phyloP scores from a whole-genome alignment of 1,140 invertebrate genomes.

The Meloidogyne hapla region DNA sequence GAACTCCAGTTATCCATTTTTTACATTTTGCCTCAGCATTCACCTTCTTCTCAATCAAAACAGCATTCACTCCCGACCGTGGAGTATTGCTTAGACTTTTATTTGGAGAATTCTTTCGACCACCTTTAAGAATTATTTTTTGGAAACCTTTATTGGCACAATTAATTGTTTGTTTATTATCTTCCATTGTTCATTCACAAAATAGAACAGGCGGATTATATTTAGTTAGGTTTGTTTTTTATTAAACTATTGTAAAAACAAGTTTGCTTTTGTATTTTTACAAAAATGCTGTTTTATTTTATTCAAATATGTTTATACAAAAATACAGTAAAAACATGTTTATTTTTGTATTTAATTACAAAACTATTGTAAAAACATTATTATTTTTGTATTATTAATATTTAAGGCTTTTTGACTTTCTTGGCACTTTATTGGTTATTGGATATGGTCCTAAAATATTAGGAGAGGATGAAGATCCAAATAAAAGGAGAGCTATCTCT shows the following conservation, averaged over 20 bases:
- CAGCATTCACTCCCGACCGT: conserved; percentile 3
- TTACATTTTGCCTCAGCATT: conserved; percentile 46
- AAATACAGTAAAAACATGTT: background rate
- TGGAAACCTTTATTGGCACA: conserved; percentile 33
- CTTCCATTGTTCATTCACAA: conserved; percentile 44
- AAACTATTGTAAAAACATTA: background rate
- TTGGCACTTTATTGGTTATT: conserved; percentile 36
- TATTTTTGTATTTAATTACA: background rate
- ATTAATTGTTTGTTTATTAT: conserved; percentile 32
- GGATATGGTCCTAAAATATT: conserved; percentile 35
- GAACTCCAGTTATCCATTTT: conserved; percentile 50
- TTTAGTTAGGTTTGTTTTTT: conserved; percentile 42
- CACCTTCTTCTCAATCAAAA: conserved; percentile 29
- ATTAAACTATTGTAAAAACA: background rate
- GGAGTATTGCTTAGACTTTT: conserved; percentile 5
- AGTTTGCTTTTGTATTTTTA: background rate
- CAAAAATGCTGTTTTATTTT: no score
- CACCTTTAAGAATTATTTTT: conserved; percentile 17
- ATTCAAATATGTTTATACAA: no score
- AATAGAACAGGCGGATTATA: conserved; percentile 47
- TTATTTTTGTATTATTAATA: background rate
- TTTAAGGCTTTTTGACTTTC: conserved; percentile 47
- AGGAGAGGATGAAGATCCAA: conserved; percentile 13
- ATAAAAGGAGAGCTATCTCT: conserved; percentile 32
- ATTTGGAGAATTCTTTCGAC: conserved; percentile 5